These are phyloP conservation scores for Magallana gigas DNA, from an alignment of 1,140 invertebrate genomes.

Conservation along the genomic window DNA sequence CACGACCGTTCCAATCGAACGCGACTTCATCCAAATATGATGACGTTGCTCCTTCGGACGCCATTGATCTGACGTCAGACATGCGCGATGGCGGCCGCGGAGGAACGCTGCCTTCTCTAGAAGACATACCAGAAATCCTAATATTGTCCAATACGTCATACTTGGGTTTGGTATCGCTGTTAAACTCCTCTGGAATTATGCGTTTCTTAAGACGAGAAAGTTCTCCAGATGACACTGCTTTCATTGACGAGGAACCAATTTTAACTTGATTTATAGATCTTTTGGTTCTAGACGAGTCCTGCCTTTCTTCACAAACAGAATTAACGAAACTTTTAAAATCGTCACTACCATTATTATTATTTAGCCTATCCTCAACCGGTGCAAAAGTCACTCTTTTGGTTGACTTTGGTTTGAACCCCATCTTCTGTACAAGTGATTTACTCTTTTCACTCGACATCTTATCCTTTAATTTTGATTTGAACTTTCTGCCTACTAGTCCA, in stretches of 20 bases:
- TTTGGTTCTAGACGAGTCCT: slow-evolving; percentile 9
- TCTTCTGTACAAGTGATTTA: not conserved
- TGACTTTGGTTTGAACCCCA: slow-evolving; percentile 11
- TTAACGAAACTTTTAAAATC: not conserved
- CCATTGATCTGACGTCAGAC: slow-evolving; percentile 42
- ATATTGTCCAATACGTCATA: slow-evolving; percentile 49
- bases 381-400: slow-evolving; percentile 53
- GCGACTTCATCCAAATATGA: slow-evolving; percentile 47
- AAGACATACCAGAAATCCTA: slow-evolving; percentile 48
- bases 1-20: slow-evolving; percentile 46
- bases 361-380: not conserved
- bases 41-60: slow-evolving; percentile 46
- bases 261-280: slow-evolving; percentile 3
- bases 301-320: slow-evolving; percentile 8
- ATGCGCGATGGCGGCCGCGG: slow-evolving; percentile 37
- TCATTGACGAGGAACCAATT: slow-evolving; percentile 28
- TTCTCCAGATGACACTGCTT: slow-evolving; percentile 46
- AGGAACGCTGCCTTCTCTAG: not conserved
- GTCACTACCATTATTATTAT: not conserved
- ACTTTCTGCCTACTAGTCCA: slow-evolving; percentile 47
- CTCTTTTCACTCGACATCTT: slow-evolving; percentile 17
- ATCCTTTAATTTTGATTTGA: slow-evolving; percentile 47
- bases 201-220: slow-evolving; percentile 45
- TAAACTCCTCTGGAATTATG: slow-evolving; percentile 35
- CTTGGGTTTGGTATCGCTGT: slow-evolving; percentile 21